A percentile compares a stretch with the other conserved stretches of the same genome.
These are phyloP conservation scores for Scaeva pyrastri DNA, from an alignment of 2,888 invertebrate species.

Conservation along the genomic window DNA sequence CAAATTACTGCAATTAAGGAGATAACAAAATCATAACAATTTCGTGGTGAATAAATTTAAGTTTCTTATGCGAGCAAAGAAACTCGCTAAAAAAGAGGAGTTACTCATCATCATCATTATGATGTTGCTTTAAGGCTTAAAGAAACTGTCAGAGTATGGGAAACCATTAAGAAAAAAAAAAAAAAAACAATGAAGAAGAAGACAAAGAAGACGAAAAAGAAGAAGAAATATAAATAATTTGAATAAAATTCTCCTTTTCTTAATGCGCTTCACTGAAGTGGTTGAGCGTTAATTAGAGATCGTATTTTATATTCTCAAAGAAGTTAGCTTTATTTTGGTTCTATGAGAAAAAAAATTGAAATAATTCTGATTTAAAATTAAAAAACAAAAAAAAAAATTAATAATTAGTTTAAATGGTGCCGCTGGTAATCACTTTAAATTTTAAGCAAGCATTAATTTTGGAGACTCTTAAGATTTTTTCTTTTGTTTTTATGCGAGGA, in stretches of 20 bases:
- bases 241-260: constrained; percentile 49
- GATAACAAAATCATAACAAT: constrained; percentile 76
- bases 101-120: neutral
- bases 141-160: neutral
- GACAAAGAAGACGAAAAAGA: neutral
- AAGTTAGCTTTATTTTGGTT: constrained; percentile 18
- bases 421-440: neutral
- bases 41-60: constrained; percentile 72
- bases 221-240: constrained; percentile 46
- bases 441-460: neutral
- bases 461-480: too few species aligned
- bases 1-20: constrained; percentile 74
- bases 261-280: constrained; percentile 54
- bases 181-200: neutral
- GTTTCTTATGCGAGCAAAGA: constrained; percentile 30
- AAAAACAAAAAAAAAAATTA: neutral
- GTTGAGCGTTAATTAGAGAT: constrained; percentile 69
- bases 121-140: constrained; percentile 13
- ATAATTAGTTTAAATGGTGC: neutral
- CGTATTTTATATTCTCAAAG: constrained; percentile 45
- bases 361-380: neutral
- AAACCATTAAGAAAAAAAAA: neutral
- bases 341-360: neutral
- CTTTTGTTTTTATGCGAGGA: too few species aligned
- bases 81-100: constrained; percentile 38